Evolutionary conservation across 2,797 vertebrate species (phyloP).

Genomic region (Squalus acanthias): DNA sequence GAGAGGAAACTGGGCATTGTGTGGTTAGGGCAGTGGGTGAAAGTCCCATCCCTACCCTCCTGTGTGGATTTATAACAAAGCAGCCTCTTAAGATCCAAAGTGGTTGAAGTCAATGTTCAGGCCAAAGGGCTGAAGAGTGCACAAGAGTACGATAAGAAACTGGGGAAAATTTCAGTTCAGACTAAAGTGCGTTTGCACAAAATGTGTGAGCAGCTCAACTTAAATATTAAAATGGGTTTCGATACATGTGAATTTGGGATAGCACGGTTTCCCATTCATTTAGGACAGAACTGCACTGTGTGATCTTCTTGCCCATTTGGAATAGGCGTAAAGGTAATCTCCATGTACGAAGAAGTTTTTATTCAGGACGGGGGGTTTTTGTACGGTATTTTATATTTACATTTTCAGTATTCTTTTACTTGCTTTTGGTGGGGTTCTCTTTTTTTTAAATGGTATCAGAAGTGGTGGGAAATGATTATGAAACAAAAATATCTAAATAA

Average conservation of each 20-base stretch:
- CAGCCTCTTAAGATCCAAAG: no score
- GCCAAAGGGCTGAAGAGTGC: no score
- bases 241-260: neutral
- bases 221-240: constrained; percentile 5
- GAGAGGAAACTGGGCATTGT: no score
- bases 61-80: no score
- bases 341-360: neutral
- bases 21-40: no score
- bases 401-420: neutral
- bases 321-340: neutral
- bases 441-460: neutral
- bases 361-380: neutral
- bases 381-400: neutral
- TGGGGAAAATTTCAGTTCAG: no score
- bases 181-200: no score
- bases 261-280: neutral
- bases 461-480: neutral
- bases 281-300: neutral
- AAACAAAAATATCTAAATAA: neutral
- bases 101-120: no score
- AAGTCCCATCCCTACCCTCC: no score
- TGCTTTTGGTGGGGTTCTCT: neutral
- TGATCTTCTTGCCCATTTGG: neutral
- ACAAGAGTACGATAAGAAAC: no score
- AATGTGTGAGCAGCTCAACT: neutral